A percentile compares a stretch with the other conserved stretches of the same genome.
phyloP scores from a whole-genome alignment of 1,140 invertebrate species.

The Eciton burchellii region DNA sequence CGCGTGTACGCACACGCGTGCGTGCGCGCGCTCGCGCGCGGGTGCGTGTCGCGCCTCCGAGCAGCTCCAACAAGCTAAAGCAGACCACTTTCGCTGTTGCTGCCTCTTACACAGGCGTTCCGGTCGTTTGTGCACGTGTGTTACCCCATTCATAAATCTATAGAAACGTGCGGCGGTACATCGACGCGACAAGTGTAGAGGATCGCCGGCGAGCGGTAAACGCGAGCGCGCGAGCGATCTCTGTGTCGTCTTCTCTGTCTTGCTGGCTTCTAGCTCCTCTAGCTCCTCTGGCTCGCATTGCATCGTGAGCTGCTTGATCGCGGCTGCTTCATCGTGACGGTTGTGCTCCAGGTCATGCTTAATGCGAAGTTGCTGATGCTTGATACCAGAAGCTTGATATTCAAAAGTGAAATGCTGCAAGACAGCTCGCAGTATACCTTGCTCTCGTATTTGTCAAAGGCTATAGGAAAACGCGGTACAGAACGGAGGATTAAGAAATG shows the following conservation, averaged over 20 bases:
- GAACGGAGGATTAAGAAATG: too few species aligned
- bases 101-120: slow-evolving; percentile 76
- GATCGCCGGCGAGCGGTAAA: slow-evolving; percentile 33
- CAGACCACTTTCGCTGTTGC: slow-evolving; percentile 83
- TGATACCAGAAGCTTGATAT: too few species aligned
- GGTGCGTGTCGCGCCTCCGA: slow-evolving; percentile 42
- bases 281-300: too few species aligned
- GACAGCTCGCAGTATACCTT: too few species aligned
- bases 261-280: too few species aligned
- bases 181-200: slow-evolving; percentile 39
- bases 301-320: neutral
- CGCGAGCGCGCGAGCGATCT: neutral
- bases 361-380: too few species aligned
- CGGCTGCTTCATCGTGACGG: neutral
- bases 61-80: slow-evolving; percentile 71
- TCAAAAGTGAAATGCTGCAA: too few species aligned
- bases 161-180: slow-evolving; percentile 62
- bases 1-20: neutral
- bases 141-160: slow-evolving; percentile 81
- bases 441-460: too few species aligned
- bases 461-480: too few species aligned
- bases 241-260: neutral
- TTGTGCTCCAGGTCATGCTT: neutral
- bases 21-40: slow-evolving; percentile 53
- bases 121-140: slow-evolving; percentile 82